phyloP scores from a whole-genome alignment of 2,797 vertebrate species.

The Syngnathus rostellatus region DNA sequence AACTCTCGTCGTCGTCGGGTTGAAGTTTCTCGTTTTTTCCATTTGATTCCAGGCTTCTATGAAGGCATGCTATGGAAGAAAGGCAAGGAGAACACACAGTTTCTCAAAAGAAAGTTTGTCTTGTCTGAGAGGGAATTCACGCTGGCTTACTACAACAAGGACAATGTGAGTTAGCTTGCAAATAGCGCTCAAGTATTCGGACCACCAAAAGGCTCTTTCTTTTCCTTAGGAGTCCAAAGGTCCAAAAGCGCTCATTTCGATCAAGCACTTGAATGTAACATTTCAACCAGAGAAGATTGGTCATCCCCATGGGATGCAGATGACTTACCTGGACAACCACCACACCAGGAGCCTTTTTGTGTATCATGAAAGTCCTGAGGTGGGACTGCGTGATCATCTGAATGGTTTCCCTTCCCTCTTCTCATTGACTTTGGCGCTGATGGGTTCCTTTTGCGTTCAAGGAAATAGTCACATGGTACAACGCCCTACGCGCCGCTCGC shows the following conservation, averaged over 20 bases:
- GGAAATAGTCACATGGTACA: slow-evolving; percentile 94
- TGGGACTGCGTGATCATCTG: slow-evolving; percentile 36
- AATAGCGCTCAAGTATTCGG: neutral
- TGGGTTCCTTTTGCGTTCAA: slow-evolving; percentile 42
- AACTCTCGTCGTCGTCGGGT: neutral
- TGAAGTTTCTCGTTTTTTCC: neutral
- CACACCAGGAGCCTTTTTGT: slow-evolving; percentile 82
- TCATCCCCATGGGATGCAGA: slow-evolving; percentile 81
- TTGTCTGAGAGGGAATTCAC: slow-evolving; percentile 78
- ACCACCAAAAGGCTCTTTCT: neutral
- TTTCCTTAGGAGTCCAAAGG: slow-evolving; percentile 67
- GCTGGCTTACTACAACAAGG: slow-evolving; percentile 82
- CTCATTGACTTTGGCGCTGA: neutral
- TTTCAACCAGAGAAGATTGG: slow-evolving; percentile 86
- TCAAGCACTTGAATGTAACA: slow-evolving; percentile 82
- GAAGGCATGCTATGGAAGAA: slow-evolving; percentile 89
- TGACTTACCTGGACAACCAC: slow-evolving; percentile 70
- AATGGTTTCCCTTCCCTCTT: neutral
- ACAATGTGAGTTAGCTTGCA: slow-evolving; percentile 74
- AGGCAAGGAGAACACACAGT: slow-evolving; percentile 75
- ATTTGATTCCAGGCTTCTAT: slow-evolving; percentile 64
- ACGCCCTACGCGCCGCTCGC: slow-evolving; percentile 81
- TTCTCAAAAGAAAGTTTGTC: slow-evolving; percentile 79
- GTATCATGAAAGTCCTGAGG: slow-evolving; percentile 81
- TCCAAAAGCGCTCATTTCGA: slow-evolving; percentile 78